Evolutionary conservation across 1,140 invertebrate species (phyloP).

Genomic region (Hirudo medicinalis): DNA sequence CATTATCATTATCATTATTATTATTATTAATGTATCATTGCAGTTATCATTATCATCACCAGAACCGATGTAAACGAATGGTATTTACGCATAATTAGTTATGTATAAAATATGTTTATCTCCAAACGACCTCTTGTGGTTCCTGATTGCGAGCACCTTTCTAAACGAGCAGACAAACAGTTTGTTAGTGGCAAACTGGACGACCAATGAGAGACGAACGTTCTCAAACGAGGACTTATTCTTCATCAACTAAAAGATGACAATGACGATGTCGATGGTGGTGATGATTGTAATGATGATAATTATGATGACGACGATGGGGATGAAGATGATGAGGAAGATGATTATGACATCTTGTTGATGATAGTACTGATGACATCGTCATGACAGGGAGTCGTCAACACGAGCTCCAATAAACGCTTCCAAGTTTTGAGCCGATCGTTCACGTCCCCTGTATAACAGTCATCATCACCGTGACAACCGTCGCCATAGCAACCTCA

Average conservation of each 20-base stretch:
- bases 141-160: too few species aligned
- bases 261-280: neutral
- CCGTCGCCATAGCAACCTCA: neutral
- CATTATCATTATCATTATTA: too few species aligned
- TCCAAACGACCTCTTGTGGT: too few species aligned
- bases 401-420: neutral
- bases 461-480: neutral
- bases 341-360: neutral
- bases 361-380: neutral
- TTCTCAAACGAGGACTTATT: too few species aligned
- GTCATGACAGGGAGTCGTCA: neutral
- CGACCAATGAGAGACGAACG: too few species aligned
- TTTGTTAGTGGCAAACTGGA: too few species aligned
- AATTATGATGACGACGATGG: neutral
- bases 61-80: too few species aligned
- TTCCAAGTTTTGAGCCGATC: neutral
- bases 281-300: neutral
- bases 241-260: neutral
- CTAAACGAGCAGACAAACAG: too few species aligned
- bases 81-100: too few species aligned
- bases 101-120: too few species aligned
- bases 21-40: too few species aligned
- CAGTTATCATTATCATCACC: too few species aligned
- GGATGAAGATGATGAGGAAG: neutral
- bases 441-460: neutral